Evolutionary conservation across 2,113 vertebrate species (phyloP).

Genomic region (Stegostoma tigrinum): DNA sequence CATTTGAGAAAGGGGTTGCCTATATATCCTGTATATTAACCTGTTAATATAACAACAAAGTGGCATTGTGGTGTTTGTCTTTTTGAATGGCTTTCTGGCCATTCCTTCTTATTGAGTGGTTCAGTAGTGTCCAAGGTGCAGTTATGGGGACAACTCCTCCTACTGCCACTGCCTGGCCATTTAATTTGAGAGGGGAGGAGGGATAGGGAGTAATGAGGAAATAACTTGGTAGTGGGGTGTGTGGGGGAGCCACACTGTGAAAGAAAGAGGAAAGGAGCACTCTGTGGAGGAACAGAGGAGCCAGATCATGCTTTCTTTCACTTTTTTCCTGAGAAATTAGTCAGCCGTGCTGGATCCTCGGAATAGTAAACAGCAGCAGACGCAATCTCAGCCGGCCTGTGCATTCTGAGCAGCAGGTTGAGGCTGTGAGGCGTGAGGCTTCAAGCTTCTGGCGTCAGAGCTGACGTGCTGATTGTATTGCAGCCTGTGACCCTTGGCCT

Average conservation of each 20-base stretch:
- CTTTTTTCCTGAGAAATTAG: not conserved
- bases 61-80: not conserved
- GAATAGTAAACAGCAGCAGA: not conserved
- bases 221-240: not conserved
- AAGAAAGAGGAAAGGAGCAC: too few relatives aligned
- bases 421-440: not conserved
- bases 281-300: not conserved
- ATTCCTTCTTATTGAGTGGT: not conserved
- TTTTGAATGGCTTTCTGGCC: not conserved
- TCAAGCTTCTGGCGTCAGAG: not conserved
- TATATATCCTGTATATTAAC: too few relatives aligned
- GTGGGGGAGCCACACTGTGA: not conserved
- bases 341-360: not conserved
- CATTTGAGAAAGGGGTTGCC: not conserved
- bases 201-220: not conserved
- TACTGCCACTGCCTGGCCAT: not conserved
- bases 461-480: not conserved
- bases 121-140: not conserved
- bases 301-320: not conserved
- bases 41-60: not conserved
- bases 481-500: not conserved
- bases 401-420: not conserved
- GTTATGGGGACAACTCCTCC: not conserved
- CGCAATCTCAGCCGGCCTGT: not conserved
- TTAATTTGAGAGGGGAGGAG: not conserved